These are phyloP conservation scores for Melanotaenia nigrans DNA, from an alignment of 2,797 vertebrate species.

Conservation along the genomic window DNA sequence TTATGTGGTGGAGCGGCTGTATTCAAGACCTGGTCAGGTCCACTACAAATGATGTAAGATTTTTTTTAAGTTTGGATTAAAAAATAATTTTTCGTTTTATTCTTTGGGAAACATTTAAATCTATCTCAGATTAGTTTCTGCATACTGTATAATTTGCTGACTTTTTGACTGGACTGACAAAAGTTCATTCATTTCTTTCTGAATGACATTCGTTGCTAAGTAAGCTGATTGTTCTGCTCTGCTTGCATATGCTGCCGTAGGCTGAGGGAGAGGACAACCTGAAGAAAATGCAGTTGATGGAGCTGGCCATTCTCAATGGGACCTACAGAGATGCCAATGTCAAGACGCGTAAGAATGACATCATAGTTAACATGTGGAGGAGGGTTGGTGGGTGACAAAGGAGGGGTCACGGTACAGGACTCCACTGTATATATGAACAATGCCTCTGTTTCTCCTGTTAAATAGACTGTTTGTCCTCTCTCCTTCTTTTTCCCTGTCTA, in stretches of 20 bases:
- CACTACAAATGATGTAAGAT: not conserved
- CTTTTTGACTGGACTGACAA: constrained; percentile 18
- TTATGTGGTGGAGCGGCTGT: constrained; percentile 8
- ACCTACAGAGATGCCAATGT: constrained; percentile 99
- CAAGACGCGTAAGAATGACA: constrained; percentile 95
- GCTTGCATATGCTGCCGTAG: constrained; percentile 72
- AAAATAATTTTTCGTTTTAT: not conserved
- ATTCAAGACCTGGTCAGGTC: constrained; percentile 26
- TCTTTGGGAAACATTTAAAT: not conserved
- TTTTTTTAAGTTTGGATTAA: not conserved
- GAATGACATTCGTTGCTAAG: constrained; percentile 22
- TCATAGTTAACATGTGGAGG: constrained; percentile 63
- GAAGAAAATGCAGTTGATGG: constrained; percentile 99
- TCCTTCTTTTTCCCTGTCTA: constrained; percentile 63
- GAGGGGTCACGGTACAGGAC: constrained; percentile 68
- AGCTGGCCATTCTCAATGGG: constrained; percentile 98
- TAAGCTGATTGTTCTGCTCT: constrained; percentile 54
- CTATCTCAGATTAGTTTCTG: constrained; percentile 1
- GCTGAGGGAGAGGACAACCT: constrained; percentile 99
- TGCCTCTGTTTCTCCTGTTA: constrained; percentile 68
- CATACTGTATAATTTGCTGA: constrained; percentile 26
- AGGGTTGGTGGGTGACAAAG: constrained; percentile 65
- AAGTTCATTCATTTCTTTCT: constrained; percentile 31
- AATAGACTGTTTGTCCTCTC: constrained; percentile 69
- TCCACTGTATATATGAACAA: constrained; percentile 74